Conservation (phyloP, 2,797 vertebrate genomes). For the Salarias fasciatus region DNA sequence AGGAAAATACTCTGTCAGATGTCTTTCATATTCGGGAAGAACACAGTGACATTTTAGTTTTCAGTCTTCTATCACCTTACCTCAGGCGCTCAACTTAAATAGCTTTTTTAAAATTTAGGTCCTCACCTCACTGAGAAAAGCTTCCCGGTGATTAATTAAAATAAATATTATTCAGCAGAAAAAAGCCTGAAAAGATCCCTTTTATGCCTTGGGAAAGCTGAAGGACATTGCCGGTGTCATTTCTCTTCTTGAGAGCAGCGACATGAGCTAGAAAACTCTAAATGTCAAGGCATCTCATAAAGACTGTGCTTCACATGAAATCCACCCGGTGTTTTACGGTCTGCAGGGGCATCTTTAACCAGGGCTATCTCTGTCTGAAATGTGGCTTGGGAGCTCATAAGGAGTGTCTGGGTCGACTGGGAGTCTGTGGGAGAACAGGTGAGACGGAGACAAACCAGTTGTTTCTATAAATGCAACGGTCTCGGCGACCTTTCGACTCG, state of each 20-base stretch:
- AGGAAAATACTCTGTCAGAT: constrained; percentile 21
- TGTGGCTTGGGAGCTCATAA: constrained; percentile 94
- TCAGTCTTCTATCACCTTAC: constrained; percentile 18
- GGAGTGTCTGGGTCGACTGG: constrained; percentile 92
- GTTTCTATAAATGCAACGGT: background rate
- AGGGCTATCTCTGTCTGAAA: constrained; percentile 92
- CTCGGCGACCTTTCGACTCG: constrained; percentile 31
- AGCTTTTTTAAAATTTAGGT: background rate
- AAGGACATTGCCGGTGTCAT: constrained; percentile 40
- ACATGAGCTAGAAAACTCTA: constrained; percentile 42
- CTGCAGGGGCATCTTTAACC: constrained; percentile 93
- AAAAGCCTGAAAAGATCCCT: constrained; percentile 9
- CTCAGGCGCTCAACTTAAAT: constrained; percentile 1
- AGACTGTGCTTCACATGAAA: constrained; percentile 29
- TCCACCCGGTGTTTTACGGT: constrained; percentile 54
- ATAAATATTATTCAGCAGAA: constrained; percentile 5
- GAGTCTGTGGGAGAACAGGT: constrained; percentile 83
- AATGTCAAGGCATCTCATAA: constrained; percentile 56
- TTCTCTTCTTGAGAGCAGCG: constrained; percentile 35
- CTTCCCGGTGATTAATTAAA: constrained; percentile 17
- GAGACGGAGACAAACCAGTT: constrained; percentile 12
- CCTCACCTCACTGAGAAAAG: constrained; percentile 6
- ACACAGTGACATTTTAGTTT: constrained; percentile 27
- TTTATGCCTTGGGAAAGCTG: constrained; percentile 28
- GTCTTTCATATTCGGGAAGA: constrained; percentile 26